Evolutionary conservation across 2,888 invertebrate genomes (phyloP).

Genomic region (Thera obeliscata): DNA sequence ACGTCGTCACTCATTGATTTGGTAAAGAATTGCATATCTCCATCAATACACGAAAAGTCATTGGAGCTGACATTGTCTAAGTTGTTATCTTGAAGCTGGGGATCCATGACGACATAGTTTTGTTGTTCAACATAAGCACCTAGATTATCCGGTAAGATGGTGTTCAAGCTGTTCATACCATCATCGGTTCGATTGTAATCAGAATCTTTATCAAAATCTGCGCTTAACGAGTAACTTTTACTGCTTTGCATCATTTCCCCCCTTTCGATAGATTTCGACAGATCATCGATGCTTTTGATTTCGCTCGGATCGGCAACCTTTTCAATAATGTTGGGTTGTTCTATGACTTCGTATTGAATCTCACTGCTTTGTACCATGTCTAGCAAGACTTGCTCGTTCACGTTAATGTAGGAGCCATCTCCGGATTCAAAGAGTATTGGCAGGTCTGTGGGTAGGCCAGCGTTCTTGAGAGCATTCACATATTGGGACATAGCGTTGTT

Average conservation of each 20-base stretch:
- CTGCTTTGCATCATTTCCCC: conserved; percentile 72
- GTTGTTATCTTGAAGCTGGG: conserved; percentile 63
- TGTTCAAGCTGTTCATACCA: conserved; percentile 71
- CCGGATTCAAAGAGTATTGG: conserved; percentile 87
- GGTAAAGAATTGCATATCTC: conserved; percentile 79
- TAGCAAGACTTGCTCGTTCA: conserved; percentile 86
- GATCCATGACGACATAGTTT: conserved; percentile 72
- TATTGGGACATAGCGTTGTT: conserved; percentile 78
- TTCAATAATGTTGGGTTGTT: conserved; percentile 81
- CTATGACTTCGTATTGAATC: conserved; percentile 81
- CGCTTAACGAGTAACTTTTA: conserved; percentile 59
- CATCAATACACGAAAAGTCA: conserved; percentile 78
- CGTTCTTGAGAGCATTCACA: conserved; percentile 78
- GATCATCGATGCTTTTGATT: conserved; percentile 80
- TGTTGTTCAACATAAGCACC: conserved; percentile 76
- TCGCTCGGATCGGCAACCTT: conserved; percentile 78
- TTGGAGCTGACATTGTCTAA: conserved; percentile 66
- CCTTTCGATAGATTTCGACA: conserved; percentile 78
- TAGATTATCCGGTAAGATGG: conserved; percentile 73
- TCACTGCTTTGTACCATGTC: conserved; percentile 82
- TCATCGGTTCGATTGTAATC: conserved; percentile 67
- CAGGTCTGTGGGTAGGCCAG: conserved; percentile 74
- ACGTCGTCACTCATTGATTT: conserved; percentile 81
- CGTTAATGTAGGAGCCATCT: conserved; percentile 86
- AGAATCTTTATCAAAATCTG: conserved; percentile 62